phyloP scores from a whole-genome alignment of 2,797 vertebrate genomes.

The Rhabdophis nuchalis region DNA sequence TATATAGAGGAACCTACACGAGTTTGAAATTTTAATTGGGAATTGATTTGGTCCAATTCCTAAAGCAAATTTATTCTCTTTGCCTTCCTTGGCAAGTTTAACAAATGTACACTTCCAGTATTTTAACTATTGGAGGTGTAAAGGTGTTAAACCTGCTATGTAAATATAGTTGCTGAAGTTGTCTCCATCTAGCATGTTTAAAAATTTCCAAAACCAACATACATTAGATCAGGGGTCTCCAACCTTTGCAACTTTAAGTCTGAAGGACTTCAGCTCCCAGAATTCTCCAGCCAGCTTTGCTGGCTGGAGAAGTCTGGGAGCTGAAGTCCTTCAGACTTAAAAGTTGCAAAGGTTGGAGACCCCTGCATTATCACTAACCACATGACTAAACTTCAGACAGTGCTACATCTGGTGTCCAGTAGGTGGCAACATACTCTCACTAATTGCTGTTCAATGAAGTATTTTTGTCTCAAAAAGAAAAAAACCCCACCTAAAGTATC shows the following conservation, averaged over 20 bases:
- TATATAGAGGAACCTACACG: not conserved
- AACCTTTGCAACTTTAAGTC: too few relatives aligned
- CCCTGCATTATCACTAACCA: not conserved
- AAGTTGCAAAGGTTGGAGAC: too few relatives aligned
- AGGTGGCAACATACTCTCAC: conserved; percentile 1
- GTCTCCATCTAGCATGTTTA: not conserved
- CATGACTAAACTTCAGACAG: too few relatives aligned
- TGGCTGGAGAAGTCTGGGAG: too few relatives aligned
- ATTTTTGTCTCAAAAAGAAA: not conserved
- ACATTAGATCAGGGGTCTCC: too few relatives aligned
- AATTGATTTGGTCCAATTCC: not conserved
- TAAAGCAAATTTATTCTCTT: not conserved
- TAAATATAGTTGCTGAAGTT: not conserved
- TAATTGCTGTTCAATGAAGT: not conserved
- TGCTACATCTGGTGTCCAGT: not conserved
- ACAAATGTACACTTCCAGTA: not conserved
- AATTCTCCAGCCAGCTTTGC: too few relatives aligned
- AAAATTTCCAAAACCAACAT: not conserved
- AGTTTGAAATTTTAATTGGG: not conserved
- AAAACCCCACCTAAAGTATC: not conserved
- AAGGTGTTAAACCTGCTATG: not conserved
- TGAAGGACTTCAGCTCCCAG: too few relatives aligned
- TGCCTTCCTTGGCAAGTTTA: not conserved
- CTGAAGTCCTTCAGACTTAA: too few relatives aligned
- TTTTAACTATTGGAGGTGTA: not conserved